Evolutionary conservation across 2,113 vertebrate genomes (phyloP).

Genomic region (Sinocyclocheilus rhinocerous): DNA sequence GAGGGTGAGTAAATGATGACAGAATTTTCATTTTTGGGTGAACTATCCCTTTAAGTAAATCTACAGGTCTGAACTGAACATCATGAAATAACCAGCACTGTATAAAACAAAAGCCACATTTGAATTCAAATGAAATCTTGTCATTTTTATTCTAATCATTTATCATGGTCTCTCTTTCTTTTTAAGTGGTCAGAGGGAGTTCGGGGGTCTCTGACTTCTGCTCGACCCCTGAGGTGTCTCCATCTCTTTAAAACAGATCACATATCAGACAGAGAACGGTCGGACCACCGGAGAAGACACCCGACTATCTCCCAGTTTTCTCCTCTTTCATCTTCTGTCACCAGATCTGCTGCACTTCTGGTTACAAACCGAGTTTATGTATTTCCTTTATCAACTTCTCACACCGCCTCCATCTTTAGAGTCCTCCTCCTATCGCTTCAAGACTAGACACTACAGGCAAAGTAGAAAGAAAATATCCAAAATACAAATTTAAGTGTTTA

Average conservation of each 20-base stretch:
- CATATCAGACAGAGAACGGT: slow-evolving; percentile 9
- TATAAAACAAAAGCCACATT: not conserved
- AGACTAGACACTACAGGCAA: not conserved
- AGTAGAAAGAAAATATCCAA: not conserved
- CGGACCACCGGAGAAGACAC: slow-evolving; percentile 59
- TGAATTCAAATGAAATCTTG: not conserved
- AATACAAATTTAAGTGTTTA: not conserved
- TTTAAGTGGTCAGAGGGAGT: not conserved
- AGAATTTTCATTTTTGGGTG: no score
- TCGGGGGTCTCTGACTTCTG: slow-evolving; percentile 58
- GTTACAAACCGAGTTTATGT: not conserved
- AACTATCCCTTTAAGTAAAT: not conserved
- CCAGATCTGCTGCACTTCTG: not conserved
- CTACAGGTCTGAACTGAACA: no score
- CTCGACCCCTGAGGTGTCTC: slow-evolving; percentile 58
- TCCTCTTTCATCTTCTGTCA: not conserved
- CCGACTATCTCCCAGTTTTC: not conserved
- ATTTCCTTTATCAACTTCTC: not conserved
- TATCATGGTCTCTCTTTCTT: not conserved
- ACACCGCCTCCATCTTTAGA: not conserved
- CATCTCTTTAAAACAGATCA: slow-evolving; percentile 42
- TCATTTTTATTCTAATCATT: not conserved
- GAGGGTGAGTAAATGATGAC: no score
- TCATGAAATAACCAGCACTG: not conserved
- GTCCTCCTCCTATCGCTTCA: not conserved